Evolutionary conservation across 2,888 invertebrate species (phyloP).

Genomic region (Drosophila merina): DNA sequence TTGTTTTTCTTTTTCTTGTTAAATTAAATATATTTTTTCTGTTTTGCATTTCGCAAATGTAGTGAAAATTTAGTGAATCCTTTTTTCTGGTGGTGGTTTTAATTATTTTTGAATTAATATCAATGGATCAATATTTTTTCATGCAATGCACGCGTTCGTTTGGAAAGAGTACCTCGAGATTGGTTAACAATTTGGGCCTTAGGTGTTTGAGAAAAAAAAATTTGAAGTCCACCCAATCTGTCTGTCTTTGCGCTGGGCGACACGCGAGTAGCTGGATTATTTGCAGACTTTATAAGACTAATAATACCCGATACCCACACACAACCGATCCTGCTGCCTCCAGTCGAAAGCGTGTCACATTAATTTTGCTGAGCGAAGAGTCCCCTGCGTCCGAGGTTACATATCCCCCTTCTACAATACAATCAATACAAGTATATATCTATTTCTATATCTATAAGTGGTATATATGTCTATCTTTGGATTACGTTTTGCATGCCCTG

Average conservation of each 20-base stretch:
- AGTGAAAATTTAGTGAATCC: slow-evolving; percentile 18
- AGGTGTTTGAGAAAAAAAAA: slow-evolving; percentile 57
- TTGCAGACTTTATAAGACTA: slow-evolving; percentile 33
- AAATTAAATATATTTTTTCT: neutral
- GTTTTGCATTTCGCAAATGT: slow-evolving; percentile 25
- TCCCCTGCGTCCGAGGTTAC: slow-evolving; percentile 80
- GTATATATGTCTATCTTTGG: slow-evolving; percentile 44
- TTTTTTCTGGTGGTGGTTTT: slow-evolving; percentile 32
- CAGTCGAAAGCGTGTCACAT: slow-evolving; percentile 84
- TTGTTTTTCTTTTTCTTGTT: neutral
- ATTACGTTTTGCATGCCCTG: slow-evolving; percentile 61
- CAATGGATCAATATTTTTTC: slow-evolving; percentile 12
- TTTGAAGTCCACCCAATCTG: slow-evolving; percentile 46
- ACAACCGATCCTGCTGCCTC: slow-evolving; percentile 45
- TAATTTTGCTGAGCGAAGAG: slow-evolving; percentile 84
- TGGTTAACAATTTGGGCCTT: slow-evolving; percentile 36
- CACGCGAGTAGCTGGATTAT: slow-evolving; percentile 82
- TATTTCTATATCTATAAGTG: slow-evolving; percentile 35
- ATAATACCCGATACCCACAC: slow-evolving; percentile 17
- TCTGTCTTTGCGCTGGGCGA: slow-evolving; percentile 83
- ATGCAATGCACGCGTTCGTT: slow-evolving; percentile 44
- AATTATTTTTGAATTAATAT: slow-evolving; percentile 5
- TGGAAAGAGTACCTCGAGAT: slow-evolving; percentile 33
- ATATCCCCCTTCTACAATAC: slow-evolving; percentile 14
- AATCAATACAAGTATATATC: neutral